Percentiles rank a stretch among this genome's conserved stretches.
These are phyloP conservation scores for Macrochelys suwanniensis DNA, from an alignment of 2,797 vertebrate species.

Conservation along the genomic window DNA sequence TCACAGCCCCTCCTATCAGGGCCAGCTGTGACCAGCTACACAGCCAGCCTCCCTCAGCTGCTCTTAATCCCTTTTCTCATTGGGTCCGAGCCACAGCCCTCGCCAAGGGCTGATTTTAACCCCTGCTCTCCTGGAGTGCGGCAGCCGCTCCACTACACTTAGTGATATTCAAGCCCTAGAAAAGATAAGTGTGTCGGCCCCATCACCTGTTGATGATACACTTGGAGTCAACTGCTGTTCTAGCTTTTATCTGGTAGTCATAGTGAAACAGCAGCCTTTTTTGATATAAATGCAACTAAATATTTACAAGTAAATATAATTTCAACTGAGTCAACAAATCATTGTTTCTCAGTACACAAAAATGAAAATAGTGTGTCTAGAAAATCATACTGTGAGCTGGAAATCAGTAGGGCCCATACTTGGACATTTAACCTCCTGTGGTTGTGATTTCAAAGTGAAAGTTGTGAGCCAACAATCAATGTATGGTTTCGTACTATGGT, in stretches of 20 bases:
- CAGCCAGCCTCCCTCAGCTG: too few relatives aligned
- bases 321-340: background rate
- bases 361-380: background rate
- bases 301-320: background rate
- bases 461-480: background rate
- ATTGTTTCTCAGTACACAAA: background rate
- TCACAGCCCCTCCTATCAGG: too few relatives aligned
- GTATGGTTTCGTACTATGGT: rapidly evolving
- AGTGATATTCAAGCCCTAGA: background rate
- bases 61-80: too few relatives aligned
- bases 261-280: background rate
- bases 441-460: background rate
- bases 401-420: background rate
- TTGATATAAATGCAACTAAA: background rate
- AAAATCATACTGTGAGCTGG: background rate
- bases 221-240: background rate
- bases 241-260: background rate
- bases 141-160: background rate
- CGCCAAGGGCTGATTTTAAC: too few relatives aligned
- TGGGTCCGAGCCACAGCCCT: too few relatives aligned
- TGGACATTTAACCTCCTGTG: background rate
- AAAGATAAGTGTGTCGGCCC: background rate
- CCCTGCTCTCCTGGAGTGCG: too few relatives aligned
- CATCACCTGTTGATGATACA: background rate
- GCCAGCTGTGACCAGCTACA: too few relatives aligned